Conservation (phyloP, 2,113 vertebrate genomes). For the Sterrhoptilus dennistouni region DNA sequence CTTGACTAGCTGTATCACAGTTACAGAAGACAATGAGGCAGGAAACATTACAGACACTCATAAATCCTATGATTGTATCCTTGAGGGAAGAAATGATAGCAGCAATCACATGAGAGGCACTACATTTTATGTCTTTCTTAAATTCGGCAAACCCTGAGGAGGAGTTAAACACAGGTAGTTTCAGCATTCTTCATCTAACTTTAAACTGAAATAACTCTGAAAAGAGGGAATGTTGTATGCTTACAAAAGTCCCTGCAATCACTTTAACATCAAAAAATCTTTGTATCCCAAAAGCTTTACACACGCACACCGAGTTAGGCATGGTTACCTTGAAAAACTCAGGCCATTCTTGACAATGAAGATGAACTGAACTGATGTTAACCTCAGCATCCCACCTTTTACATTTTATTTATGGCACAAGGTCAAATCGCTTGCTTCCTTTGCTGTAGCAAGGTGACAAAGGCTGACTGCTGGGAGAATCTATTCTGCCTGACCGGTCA, state of each 20-base stretch:
- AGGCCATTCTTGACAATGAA: fast-evolving
- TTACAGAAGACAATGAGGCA: background rate
- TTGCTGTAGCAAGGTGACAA: background rate
- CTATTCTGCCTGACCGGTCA: background rate
- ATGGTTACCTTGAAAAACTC: background rate
- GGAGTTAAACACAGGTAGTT: background rate
- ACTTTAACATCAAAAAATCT: background rate
- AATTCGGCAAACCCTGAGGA: background rate
- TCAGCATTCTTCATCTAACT: background rate
- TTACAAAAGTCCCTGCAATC: background rate
- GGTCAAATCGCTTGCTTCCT: background rate
- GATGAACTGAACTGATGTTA: background rate
- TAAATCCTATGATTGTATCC: background rate
- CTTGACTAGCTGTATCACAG: background rate
- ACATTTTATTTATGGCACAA: background rate
- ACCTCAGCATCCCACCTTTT: background rate
- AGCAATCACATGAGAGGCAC: background rate
- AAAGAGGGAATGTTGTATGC: background rate
- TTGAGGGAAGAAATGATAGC: background rate
- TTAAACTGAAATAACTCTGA: background rate
- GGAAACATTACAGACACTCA: background rate
- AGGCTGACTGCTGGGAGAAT: background rate
- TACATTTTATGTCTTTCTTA: background rate
- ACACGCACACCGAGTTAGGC: fast-evolving
- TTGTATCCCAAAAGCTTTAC: background rate